Evolutionary conservation across 2,113 vertebrate species (phyloP).

Genomic region (Gambusia affinis): DNA sequence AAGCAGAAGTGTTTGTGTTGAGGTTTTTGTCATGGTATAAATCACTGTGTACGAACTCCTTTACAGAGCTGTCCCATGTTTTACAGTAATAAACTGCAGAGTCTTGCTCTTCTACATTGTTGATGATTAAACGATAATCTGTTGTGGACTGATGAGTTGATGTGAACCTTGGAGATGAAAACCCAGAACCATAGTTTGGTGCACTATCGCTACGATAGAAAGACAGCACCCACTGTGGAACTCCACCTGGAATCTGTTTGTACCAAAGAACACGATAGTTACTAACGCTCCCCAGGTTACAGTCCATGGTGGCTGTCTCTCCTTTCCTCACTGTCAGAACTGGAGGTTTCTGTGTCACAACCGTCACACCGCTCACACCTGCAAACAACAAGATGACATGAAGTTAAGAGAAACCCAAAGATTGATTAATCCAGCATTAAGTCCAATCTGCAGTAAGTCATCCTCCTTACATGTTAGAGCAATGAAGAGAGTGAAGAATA

Average conservation of each 20-base stretch:
- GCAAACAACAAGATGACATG: slow-evolving; percentile 39
- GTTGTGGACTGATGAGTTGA: slow-evolving; percentile 1
- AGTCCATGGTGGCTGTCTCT: slow-evolving; percentile 53
- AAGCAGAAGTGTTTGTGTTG: background rate
- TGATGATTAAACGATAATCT: slow-evolving; percentile 6
- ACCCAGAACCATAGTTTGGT: background rate
- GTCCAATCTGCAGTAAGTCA: slow-evolving; percentile 16
- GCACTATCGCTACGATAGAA: background rate
- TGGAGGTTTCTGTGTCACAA: slow-evolving; percentile 49
- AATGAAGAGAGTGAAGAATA: slow-evolving; percentile 51
- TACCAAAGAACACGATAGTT: background rate
- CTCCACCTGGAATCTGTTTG: background rate
- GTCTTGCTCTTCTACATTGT: slow-evolving; percentile 38
- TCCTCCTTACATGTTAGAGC: slow-evolving; percentile 55
- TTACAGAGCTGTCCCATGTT: slow-evolving; percentile 17
- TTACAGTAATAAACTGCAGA: slow-evolving; percentile 65
- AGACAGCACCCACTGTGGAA: background rate
- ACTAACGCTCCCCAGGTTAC: slow-evolving; percentile 42
- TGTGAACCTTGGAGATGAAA: background rate
- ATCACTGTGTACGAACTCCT: slow-evolving; percentile 32
- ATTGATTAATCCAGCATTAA: no score
- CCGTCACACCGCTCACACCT: slow-evolving; percentile 45
- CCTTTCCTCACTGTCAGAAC: slow-evolving; percentile 43
- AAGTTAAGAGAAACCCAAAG: slow-evolving; percentile 21
- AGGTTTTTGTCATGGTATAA: slow-evolving; percentile 17